These are phyloP conservation scores for Podabrus alpinus DNA, from an alignment of 2,888 invertebrate genomes.

Conservation along the genomic window DNA sequence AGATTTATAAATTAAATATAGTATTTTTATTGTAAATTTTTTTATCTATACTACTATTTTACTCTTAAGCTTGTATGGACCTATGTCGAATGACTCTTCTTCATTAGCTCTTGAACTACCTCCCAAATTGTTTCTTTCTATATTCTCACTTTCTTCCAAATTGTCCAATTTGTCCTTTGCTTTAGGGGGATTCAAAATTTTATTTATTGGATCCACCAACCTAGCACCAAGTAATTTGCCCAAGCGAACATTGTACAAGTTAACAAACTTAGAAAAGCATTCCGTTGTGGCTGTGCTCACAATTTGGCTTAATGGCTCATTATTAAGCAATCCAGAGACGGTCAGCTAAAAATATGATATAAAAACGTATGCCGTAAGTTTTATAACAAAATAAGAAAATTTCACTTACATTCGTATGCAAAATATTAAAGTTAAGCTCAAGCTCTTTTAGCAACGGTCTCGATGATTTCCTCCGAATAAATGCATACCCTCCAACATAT, in stretches of 20 bases:
- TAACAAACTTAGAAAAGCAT: constrained; percentile 12
- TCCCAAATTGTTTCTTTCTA: not conserved
- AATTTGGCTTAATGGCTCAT: constrained; percentile 17
- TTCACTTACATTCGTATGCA: not conserved
- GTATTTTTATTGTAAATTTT: not conserved
- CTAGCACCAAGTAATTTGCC: not conserved
- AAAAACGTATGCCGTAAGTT: not conserved
- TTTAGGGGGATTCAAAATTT: not conserved
- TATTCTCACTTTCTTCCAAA: not conserved
- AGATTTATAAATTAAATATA: not conserved
- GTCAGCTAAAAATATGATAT: not conserved
- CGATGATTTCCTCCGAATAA: not conserved
- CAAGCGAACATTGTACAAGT: constrained; percentile 1
- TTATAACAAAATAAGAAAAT: not conserved
- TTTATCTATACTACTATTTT: not conserved
- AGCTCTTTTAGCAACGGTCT: not conserved
- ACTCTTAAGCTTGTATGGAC: not conserved
- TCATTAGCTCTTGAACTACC: too few species aligned
- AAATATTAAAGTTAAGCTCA: not conserved
- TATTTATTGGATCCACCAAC: not conserved
- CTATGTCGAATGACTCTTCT: not conserved
- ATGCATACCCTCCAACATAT: constrained; percentile 4
- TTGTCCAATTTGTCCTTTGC: not conserved
- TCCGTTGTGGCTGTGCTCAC: constrained; percentile 14
- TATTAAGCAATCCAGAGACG: constrained; percentile 9